Evolutionary conservation across 2,113 vertebrate species (phyloP), one percentile per base, ranked within the genome.

Genomic region (Tychaedon coryphoeus): DNA sequence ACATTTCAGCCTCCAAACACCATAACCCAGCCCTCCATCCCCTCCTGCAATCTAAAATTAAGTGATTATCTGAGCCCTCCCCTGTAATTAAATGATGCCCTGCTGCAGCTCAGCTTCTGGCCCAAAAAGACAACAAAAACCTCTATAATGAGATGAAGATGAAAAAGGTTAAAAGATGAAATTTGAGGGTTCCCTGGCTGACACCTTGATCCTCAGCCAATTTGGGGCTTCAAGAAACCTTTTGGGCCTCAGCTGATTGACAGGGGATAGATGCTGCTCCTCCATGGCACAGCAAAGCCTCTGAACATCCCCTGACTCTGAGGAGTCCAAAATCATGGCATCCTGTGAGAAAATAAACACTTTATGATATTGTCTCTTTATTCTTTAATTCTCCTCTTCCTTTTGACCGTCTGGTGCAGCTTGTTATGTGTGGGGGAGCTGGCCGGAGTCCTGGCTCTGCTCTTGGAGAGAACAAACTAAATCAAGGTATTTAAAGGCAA

Each of bases 401-500:
- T 67, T 85, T 34, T 4, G 31, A n/a, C 56, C 1, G 3, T 2
- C 61, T 56, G 43, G 31, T 11, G 5, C 8, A 13, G 17, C 36
- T 47, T 5, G 15, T 33, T 66, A 36, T 0, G 0, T 12, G 64
- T 6, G 9, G 85, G n/a, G 61, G 70, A 65, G 80, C 77, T 40
- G 80, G 25, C 61, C 8, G 3, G 33, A 36, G 29, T 64, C n/a
- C 81, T 22, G 22, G 50, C 81, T 83, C 64, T 73, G 66, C 71
- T 73, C 73, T 57, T 25, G 18, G 69, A 76, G 50, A 54, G 58
- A 85, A 61, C n/a, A 67, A 62, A 47, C 81, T 47, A 29, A 61
- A 76, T 80, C 65, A 71, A 90, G 61, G 89, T 56, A 81, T 90
- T 94, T 92, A 92, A 93, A 94, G 42, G 70, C 87, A 93, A 95